Conservation (phyloP, 1,140 invertebrate species). For the Acromyrmex charruanus region DNA sequence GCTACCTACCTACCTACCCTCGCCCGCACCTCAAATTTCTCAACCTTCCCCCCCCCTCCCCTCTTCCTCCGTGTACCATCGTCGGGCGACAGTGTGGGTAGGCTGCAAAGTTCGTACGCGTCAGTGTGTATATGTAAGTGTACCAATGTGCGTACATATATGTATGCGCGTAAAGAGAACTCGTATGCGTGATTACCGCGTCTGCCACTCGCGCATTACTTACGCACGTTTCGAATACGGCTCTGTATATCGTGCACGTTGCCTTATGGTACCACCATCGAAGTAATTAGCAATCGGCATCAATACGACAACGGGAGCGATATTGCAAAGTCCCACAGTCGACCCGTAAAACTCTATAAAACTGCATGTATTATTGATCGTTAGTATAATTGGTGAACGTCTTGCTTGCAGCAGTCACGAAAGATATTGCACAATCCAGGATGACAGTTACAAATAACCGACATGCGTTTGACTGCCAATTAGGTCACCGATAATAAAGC, state of each 20-base stretch:
- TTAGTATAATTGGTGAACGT: conserved; percentile 34
- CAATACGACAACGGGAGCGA: not conserved
- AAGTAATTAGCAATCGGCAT: conserved; percentile 36
- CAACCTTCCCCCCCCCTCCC: not conserved
- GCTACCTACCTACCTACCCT: conserved; percentile 64
- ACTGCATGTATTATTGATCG: conserved; percentile 39
- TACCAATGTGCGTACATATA: not conserved
- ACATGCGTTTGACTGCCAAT: conserved; percentile 27
- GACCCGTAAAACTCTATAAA: not conserved
- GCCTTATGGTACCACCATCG: not conserved
- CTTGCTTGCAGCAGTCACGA: not conserved
- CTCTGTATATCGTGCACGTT: not conserved
- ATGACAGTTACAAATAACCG: conserved; percentile 1
- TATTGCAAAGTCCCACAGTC: not conserved
- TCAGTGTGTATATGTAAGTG: conserved; percentile 10
- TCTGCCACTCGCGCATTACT: conserved; percentile 38
- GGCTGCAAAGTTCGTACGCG: conserved; percentile 63
- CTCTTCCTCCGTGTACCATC: conserved; percentile 29
- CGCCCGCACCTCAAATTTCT: conserved; percentile 50
- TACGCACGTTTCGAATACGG: conserved; percentile 27
- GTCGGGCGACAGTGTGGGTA: conserved; percentile 42
- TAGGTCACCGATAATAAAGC: conserved; percentile 27
- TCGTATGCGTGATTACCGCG: conserved; percentile 66
- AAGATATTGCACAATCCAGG: not conserved
- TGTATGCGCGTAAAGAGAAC: conserved; percentile 38